A percentile compares a stretch with the other conserved stretches of the same genome.
Evolutionary conservation across 2,888 invertebrate genomes (phyloP).

Genomic region (Pristionchus japonicus): DNA sequence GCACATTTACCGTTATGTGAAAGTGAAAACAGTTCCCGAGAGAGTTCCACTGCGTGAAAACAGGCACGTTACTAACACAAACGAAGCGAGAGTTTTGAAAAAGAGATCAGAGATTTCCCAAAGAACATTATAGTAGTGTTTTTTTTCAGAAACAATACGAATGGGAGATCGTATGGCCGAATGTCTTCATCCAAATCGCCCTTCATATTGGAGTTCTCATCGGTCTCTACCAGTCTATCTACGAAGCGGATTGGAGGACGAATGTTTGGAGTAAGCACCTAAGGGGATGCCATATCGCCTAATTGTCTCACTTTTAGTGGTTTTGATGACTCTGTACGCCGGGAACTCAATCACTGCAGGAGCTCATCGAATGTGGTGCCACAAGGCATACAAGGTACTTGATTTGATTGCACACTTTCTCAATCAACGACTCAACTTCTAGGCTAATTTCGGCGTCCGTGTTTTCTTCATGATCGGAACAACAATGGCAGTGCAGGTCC

Average conservation of each 20-base stretch:
- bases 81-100: not conserved
- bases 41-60: not conserved
- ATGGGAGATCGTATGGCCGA: slow-evolving; percentile 30
- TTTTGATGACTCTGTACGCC: slow-evolving; percentile 17
- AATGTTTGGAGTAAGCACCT: not conserved
- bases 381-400: slow-evolving; percentile 42
- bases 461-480: slow-evolving; percentile 36
- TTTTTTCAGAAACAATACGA: not conserved
- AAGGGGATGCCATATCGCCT: too few species aligned
- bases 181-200: slow-evolving; percentile 34
- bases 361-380: slow-evolving; percentile 40
- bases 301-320: too few species aligned
- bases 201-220: slow-evolving; percentile 26
- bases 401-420: too few species aligned
- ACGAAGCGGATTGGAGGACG: not conserved
- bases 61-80: not conserved
- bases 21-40: not conserved
- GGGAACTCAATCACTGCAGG: slow-evolving; percentile 25
- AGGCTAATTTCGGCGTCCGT: slow-evolving; percentile 43
- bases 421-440: too few species aligned
- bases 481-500: slow-evolving; percentile 41
- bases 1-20: not conserved
- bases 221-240: slow-evolving; percentile 21
- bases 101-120: not conserved
- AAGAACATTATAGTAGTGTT: too few species aligned